These are phyloP conservation scores for Noctua pronuba DNA, from an alignment of 2,888 invertebrate species.

Conservation along the genomic window DNA sequence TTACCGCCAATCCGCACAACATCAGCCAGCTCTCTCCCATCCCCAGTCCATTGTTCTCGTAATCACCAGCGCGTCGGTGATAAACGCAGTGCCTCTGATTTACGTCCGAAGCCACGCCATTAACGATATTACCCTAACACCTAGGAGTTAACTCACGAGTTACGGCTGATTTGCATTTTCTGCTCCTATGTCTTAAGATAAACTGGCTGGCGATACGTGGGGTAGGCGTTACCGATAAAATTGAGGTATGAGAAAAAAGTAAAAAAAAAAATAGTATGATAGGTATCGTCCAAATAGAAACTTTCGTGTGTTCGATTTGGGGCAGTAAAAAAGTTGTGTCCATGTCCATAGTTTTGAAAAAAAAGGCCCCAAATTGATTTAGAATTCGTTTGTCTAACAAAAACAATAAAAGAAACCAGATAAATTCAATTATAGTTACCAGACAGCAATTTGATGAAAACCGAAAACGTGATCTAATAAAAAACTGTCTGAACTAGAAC, in stretches of 20 bases:
- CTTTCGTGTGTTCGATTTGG: neutral
- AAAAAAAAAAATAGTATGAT: neutral
- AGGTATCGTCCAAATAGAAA: neutral
- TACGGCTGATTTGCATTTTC: constrained; percentile 63
- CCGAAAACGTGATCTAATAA: constrained; percentile 33
- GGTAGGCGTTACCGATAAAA: neutral
- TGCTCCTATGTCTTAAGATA: constrained; percentile 35
- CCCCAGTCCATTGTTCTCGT: constrained; percentile 51
- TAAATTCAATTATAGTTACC: constrained; percentile 23
- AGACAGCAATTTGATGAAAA: constrained; percentile 29
- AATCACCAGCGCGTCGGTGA: constrained; percentile 59
- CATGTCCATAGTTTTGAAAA: neutral
- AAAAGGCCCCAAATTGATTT: neutral
- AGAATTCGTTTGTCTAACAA: constrained; percentile 3
- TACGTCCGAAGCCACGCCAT: constrained; percentile 63
- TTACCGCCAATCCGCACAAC: constrained; percentile 10
- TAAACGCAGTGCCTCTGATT: constrained; percentile 68
- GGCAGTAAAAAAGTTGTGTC: neutral
- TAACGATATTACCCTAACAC: constrained; percentile 67
- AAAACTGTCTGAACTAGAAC: constrained; percentile 1
- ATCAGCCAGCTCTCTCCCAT: constrained; percentile 26
- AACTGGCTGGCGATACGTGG: constrained; percentile 11
- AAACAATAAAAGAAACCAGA: constrained; percentile 8
- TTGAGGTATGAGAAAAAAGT: neutral
- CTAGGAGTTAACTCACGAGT: constrained; percentile 59